Percentiles rank a stretch among this genome's conserved stretches.
Evolutionary conservation across 1,140 invertebrate genomes (phyloP).

Genomic region (Heliconius hermathena): DNA sequence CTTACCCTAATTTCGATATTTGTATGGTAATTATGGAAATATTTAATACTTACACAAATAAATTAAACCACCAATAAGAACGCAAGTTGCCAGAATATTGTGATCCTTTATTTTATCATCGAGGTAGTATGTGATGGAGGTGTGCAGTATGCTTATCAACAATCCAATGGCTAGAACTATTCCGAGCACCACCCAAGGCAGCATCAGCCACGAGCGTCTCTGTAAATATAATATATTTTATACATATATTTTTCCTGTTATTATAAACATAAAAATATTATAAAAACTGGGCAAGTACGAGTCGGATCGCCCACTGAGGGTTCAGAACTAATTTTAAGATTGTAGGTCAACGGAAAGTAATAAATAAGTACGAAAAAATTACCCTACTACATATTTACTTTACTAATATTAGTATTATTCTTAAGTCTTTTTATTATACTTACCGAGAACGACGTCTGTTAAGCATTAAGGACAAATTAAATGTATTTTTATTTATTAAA

Average conservation of each 20-base stretch:
- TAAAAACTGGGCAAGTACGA: no score
- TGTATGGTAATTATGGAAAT: no score
- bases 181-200: conserved; percentile 90
- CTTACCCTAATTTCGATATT: no score
- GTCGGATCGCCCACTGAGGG: no score
- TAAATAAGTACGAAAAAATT: no score
- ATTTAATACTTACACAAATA: conserved; percentile 63
- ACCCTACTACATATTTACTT: neutral
- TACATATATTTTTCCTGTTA: neutral
- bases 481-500: conserved; percentile 3
- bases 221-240: conserved; percentile 66
- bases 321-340: no score
- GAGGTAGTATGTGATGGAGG: conserved; percentile 87
- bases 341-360: no score
- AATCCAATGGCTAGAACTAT: conserved; percentile 88
- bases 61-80: conserved; percentile 67
- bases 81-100: conserved; percentile 54
- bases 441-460: conserved; percentile 61
- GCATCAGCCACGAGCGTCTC: conserved; percentile 90
- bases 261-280: neutral
- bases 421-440: conserved; percentile 28
- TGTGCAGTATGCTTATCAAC: conserved; percentile 89
- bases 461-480: conserved; percentile 31
- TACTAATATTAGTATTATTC: neutral
- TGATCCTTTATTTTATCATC: conserved; percentile 70